Percentiles rank a stretch among this genome's conserved stretches.
phyloP scores from a whole-genome alignment of 2,113 vertebrate genomes.

The Atlantisia rogersi region DNA sequence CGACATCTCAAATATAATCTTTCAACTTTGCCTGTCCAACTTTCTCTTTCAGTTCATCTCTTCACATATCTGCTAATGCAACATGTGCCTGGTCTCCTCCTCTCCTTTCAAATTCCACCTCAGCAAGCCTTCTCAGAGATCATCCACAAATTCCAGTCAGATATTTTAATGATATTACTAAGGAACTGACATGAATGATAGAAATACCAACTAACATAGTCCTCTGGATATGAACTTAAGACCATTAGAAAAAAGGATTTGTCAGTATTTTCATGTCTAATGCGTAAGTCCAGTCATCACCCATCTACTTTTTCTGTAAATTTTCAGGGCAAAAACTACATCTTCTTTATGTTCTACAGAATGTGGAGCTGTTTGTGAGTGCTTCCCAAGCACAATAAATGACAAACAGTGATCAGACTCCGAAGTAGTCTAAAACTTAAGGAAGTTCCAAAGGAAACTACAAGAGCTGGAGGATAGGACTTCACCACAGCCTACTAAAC shows the following conservation, averaged over 20 bases:
- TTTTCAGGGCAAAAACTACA: neutral
- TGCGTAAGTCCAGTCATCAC: accelerated
- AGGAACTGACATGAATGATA: neutral
- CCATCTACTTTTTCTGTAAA: neutral
- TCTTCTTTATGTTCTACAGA: neutral
- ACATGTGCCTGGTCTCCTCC: accelerated
- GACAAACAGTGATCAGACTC: neutral
- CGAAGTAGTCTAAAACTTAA: neutral
- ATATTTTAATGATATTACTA: neutral
- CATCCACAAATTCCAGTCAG: neutral
- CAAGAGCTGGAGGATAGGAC: neutral
- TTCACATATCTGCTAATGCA: neutral
- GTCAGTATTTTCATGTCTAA: neutral
- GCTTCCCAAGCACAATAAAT: neutral
- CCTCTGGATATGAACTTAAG: neutral
- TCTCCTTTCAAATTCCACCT: neutral
- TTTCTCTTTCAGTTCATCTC: neutral
- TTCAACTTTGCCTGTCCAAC: neutral
- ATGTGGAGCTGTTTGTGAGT: neutral
- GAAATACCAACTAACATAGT: neutral
- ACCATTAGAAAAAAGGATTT: neutral
- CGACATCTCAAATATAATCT: neutral
- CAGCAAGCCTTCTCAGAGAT: neutral
- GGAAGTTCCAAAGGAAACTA: neutral
- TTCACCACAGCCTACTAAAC: neutral